These are phyloP conservation scores for Denticeps clupeoides DNA, from an alignment of 2,797 vertebrate genomes.

Conservation along the genomic window DNA sequence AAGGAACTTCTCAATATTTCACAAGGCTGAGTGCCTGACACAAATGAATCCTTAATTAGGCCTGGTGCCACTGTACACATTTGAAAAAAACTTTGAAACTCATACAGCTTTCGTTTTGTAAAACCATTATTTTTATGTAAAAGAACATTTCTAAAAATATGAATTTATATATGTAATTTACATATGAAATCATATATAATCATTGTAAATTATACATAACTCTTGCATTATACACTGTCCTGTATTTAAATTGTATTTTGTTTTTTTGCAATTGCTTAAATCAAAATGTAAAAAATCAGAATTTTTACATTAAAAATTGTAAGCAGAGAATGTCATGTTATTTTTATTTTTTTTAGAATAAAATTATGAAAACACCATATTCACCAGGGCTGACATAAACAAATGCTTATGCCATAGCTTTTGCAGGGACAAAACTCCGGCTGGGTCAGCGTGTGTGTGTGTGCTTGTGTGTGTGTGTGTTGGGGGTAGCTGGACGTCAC, in stretches of 20 bases:
- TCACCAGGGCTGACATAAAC: constrained; percentile 10
- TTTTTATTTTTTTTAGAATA: too few relatives aligned
- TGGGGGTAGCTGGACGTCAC: constrained; percentile 21
- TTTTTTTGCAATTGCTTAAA: not conserved
- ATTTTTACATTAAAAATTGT: too few relatives aligned
- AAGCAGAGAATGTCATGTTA: too few relatives aligned
- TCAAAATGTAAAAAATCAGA: too few relatives aligned
- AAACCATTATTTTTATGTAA: constrained; percentile 7
- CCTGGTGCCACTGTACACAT: constrained; percentile 35
- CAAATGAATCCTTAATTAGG: constrained; percentile 56
- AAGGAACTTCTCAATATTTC: constrained; percentile 62
- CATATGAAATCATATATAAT: not conserved
- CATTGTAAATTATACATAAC: not conserved
- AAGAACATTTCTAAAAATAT: constrained; percentile 1
- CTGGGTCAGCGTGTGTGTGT: not conserved
- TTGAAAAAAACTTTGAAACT: constrained; percentile 23
- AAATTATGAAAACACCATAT: too few relatives aligned
- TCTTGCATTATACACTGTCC: not conserved
- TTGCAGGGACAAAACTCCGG: constrained; percentile 31
- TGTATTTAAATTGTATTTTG: not conserved
- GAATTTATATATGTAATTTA: not conserved
- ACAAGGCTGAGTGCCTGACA: constrained; percentile 47
- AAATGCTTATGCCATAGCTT: constrained; percentile 23
- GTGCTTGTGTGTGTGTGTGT: constrained; percentile 12
- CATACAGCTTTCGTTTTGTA: constrained; percentile 11